Base-by-base conservation (phyloP, 2,113 vertebrate species). In the Bombycilla garrulus region DNA sequence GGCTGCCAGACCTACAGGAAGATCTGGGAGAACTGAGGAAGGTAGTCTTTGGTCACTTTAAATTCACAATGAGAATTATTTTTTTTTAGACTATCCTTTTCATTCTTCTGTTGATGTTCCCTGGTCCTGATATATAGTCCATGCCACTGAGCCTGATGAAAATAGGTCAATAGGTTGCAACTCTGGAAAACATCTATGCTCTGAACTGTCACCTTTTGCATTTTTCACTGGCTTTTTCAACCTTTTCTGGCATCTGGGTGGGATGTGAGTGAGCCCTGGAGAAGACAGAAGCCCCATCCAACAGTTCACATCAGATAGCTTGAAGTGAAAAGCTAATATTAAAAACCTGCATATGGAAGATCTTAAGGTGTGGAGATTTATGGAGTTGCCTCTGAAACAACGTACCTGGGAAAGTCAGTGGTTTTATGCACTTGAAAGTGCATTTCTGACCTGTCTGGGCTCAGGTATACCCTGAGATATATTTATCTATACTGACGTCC, bases 301-400 rank as follows among this genome's bases (percentile, higher is more conserved):
- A 74, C 61, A 81, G 80, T 26, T 91, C 83, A 45, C 16, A 28
- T 91, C 61, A 93, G 82, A 88, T 45, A 65, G 56, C 48, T 81
- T 84, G 73, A 86, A 86, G 53, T 82, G 70, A 92, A 84, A 92
- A 72, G 70, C 53, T 76, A 61, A 81, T 81, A 76, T 14, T 85
- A 71, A 95, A 95, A 96, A 92, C 65, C 70, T 47, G 1, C 88
- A 76, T 84, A 81, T 65, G 89, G 91, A 94, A 72, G 35, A 87
- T 38, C 70, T 90, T 91, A 90, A 79, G 35, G 16, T 76, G 70
- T 81, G 71, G 57, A 79, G 56, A 91, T 78, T 86, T 78, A 84
- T 53, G 33, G 36, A 86, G 60, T 13, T 86, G 26, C 36, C 56
- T 86, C 64, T 58, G 51, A 90, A 92, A 82, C 62, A 70, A 88